Conservation (phyloP, 1,140 invertebrate species). For the Hylyphantes graminicola region DNA sequence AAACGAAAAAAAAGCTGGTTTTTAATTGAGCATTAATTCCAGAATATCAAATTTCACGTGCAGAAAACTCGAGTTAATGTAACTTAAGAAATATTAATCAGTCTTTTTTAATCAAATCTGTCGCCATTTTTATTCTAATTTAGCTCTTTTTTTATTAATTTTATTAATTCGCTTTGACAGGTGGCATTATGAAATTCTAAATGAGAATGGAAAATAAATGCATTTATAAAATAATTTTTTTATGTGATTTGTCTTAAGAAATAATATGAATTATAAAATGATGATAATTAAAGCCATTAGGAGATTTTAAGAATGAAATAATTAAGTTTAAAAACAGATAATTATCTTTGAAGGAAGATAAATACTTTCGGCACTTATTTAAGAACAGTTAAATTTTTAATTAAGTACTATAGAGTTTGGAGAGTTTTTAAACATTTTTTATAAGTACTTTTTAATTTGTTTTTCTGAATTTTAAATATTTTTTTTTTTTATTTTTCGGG, state of each 20-base stretch:
- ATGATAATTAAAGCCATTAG: slow-evolving; percentile 39
- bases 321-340: slow-evolving; percentile 3
- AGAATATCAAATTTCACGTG: slow-evolving; percentile 35
- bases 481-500: no score
- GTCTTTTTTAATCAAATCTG: slow-evolving; percentile 39
- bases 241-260: not conserved
- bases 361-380: no score
- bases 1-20: slow-evolving; percentile 4
- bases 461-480: no score
- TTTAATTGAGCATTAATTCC: slow-evolving; percentile 50
- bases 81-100: slow-evolving; percentile 40
- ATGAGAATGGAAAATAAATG: not conserved
- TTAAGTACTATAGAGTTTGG: no score
- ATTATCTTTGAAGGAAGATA: slow-evolving; percentile 11
- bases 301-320: slow-evolving; percentile 37
- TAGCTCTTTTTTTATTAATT: not conserved
- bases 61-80: slow-evolving; percentile 6
- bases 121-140: slow-evolving; percentile 11
- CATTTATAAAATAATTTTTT: not conserved
- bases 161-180: slow-evolving; percentile 25
- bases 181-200: slow-evolving; percentile 9
- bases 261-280: slow-evolving; percentile 29
- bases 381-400: no score
- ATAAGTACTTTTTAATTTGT: no score
- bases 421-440: no score